phyloP scores from a whole-genome alignment of 2,888 invertebrate species.

The Dicyrtomina minuta region DNA sequence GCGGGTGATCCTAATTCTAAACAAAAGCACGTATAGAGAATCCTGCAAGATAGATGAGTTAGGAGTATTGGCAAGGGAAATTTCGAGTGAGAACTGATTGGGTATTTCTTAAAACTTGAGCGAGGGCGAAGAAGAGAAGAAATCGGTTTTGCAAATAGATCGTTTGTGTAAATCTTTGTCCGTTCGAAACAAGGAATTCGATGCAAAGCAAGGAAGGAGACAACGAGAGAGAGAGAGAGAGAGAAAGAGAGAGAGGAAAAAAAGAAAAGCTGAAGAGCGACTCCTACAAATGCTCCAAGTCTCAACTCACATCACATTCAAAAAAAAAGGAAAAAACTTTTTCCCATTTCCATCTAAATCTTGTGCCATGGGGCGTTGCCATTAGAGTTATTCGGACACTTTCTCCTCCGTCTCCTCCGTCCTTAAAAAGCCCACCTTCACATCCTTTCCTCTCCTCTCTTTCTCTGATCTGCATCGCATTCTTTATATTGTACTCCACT shows the following conservation, averaged over 20 bases:
- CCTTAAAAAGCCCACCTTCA: constrained; percentile 36
- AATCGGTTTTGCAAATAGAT: constrained; percentile 53
- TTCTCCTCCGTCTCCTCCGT: constrained; percentile 42
- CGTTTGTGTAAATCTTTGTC: constrained; percentile 52
- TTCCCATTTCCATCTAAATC: constrained; percentile 48
- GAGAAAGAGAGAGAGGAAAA: constrained; percentile 35
- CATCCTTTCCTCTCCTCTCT: constrained; percentile 4
- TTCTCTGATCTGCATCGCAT: constrained; percentile 23
- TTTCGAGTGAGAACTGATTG: constrained; percentile 50
- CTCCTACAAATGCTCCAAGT: constrained; percentile 37
- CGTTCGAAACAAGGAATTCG: constrained; percentile 48
- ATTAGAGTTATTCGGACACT: constrained; percentile 52
- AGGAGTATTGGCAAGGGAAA: constrained; percentile 52
- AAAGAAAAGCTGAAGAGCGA: constrained; percentile 27
- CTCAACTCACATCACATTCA: constrained; percentile 30
- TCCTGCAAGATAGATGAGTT: constrained; percentile 51
- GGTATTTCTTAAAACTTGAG: constrained; percentile 46
- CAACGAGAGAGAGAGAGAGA: constrained; percentile 38
- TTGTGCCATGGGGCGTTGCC: constrained; percentile 50
- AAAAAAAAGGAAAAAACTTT: constrained; percentile 38
- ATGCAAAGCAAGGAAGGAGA: constrained; percentile 31
- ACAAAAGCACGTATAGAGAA: constrained; percentile 52
- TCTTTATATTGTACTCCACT: constrained; percentile 14
- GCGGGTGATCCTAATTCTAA: constrained; percentile 51
- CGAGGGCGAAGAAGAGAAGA: constrained; percentile 33